These are phyloP conservation scores for Trichosurus vulpecula DNA, from an alignment of 2,797 vertebrate genomes.

Conservation along the genomic window DNA sequence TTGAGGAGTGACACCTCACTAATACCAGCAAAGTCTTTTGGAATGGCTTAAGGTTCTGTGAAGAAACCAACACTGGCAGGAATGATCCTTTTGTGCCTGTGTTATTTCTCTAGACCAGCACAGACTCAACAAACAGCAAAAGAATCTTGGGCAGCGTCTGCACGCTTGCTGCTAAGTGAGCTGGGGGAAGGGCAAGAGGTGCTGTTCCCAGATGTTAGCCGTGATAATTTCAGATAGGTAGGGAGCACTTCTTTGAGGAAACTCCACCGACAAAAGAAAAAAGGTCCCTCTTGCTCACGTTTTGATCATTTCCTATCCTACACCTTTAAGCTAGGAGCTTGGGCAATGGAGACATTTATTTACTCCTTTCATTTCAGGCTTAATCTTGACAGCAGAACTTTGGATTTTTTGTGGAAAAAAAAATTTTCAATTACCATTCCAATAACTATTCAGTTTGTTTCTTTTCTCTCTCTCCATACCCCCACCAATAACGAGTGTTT, in stretches of 20 bases:
- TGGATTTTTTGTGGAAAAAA: conserved; percentile 32
- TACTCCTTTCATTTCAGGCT: conserved; percentile 46
- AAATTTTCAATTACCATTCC: conserved; percentile 53
- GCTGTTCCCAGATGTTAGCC: background rate
- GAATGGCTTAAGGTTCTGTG: background rate
- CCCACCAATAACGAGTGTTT: background rate
- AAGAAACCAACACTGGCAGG: background rate
- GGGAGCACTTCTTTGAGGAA: background rate
- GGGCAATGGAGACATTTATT: conserved; percentile 40
- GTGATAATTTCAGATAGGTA: background rate
- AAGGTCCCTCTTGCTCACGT: background rate
- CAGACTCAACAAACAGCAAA: background rate
- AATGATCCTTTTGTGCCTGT: background rate
- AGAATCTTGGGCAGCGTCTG: background rate
- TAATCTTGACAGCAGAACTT: conserved; percentile 24
- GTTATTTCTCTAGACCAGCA: conserved; percentile 50
- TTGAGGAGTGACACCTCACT: conserved; percentile 20
- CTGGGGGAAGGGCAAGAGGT: background rate
- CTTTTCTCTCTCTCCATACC: background rate
- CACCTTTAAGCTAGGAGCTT: background rate
- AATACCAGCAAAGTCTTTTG: conserved; percentile 13
- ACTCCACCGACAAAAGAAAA: background rate
- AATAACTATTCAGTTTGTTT: conserved; percentile 6
- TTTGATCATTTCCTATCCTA: background rate
- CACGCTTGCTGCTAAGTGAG: background rate